Evolutionary conservation across 2,888 invertebrate species (phyloP).

Genomic region (Odontocerum albicorne): DNA sequence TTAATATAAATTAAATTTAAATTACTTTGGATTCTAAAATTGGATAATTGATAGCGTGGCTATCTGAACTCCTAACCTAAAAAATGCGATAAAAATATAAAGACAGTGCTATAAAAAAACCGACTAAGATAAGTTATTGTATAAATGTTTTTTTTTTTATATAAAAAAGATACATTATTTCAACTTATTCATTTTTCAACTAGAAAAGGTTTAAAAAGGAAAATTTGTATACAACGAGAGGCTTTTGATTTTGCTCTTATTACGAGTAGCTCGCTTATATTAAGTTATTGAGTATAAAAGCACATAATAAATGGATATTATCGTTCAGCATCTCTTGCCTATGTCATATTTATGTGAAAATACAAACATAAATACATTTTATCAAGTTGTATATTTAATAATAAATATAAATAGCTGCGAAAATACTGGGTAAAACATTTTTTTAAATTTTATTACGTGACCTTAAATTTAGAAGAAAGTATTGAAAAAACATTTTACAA

Average conservation of each 20-base stretch:
- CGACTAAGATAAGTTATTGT: no score
- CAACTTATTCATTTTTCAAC: slow-evolving; percentile 18
- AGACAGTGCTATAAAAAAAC: slow-evolving; percentile 14
- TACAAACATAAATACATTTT: slow-evolving; percentile 21
- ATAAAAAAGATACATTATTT: slow-evolving; percentile 17
- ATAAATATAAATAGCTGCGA: slow-evolving; percentile 24
- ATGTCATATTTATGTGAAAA: slow-evolving; percentile 15
- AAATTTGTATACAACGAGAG: slow-evolving; percentile 26
- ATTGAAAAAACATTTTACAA: slow-evolving; percentile 29
- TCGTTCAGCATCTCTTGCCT: slow-evolving; percentile 25
- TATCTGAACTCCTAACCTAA: slow-evolving; percentile 10
- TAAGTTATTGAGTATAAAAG: slow-evolving; percentile 32
- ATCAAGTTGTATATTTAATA: slow-evolving; percentile 14
- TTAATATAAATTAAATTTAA: no score
- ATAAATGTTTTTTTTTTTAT: slow-evolving; percentile 16
- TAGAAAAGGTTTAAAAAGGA: slow-evolving; percentile 21
- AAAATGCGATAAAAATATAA: slow-evolving; percentile 12
- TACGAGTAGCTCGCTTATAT: slow-evolving; percentile 18
- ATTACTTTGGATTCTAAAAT: no score
- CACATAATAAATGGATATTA: slow-evolving; percentile 27
- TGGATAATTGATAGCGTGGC: slow-evolving; percentile 2
- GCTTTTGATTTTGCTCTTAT: slow-evolving; percentile 22
- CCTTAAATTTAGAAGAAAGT: slow-evolving; percentile 23
- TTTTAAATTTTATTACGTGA: slow-evolving; percentile 17
- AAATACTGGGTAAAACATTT: slow-evolving; percentile 26